Conservation (phyloP, 2,113 vertebrate species). For the Coracopsis vasa region DNA sequence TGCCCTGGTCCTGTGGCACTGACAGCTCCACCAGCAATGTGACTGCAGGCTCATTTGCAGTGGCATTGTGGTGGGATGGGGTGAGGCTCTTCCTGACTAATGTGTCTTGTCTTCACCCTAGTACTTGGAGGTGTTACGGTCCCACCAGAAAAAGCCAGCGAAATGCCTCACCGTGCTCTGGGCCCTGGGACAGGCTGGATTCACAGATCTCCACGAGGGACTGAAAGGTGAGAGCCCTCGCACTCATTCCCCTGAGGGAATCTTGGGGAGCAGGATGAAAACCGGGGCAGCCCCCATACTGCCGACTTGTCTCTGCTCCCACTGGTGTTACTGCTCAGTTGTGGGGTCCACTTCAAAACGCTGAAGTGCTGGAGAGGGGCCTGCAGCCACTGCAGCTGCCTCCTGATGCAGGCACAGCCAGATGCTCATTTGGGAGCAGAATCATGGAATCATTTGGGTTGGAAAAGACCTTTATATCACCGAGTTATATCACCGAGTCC, state of each 20-base stretch:
- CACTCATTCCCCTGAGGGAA: fast-evolving
- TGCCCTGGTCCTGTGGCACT: background rate
- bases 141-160: conserved; percentile 84
- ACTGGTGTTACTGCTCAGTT: fast-evolving
- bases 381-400: background rate
- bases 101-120: background rate
- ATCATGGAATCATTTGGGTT: background rate
- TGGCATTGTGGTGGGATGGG: background rate
- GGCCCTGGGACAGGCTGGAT: conserved; percentile 91
- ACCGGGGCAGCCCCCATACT: background rate
- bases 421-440: background rate
- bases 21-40: background rate
- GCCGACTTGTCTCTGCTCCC: fast-evolving
- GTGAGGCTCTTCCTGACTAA: fast-evolving
- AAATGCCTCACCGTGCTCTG: conserved; percentile 95
- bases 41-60: background rate
- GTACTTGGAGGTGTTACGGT: conserved; percentile 91
- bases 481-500: fast-evolving
- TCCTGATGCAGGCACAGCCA: too few relatives aligned
- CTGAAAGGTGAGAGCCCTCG: conserved; percentile 76
- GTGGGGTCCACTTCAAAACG: fast-evolving
- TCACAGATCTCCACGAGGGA: conserved; percentile 87
- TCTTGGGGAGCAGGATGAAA: fast-evolving
- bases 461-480: background rate
- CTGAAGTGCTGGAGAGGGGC: background rate